These are phyloP conservation scores for Poecilobothrus nobilitatus DNA, from an alignment of 2,888 invertebrate genomes.

Conservation along the genomic window DNA sequence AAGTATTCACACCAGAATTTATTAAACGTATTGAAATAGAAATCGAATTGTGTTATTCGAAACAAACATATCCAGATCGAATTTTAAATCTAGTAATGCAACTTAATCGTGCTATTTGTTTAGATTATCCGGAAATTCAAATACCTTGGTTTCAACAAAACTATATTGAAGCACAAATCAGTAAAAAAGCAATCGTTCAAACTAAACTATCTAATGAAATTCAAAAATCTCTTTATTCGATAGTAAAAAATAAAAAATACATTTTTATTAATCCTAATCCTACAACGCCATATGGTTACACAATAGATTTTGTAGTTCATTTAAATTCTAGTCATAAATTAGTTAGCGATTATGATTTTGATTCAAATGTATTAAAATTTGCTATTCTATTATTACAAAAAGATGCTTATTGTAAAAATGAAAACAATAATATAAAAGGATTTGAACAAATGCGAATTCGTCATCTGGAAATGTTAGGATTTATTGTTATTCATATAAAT, in stretches of 20 bases:
- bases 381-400: conserved; percentile 46
- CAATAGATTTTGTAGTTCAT: conserved; percentile 42
- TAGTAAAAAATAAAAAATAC: conserved; percentile 33
- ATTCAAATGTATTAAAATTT: conserved; percentile 26
- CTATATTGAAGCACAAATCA: conserved; percentile 48
- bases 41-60: conserved; percentile 49
- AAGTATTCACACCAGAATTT: conserved; percentile 52
- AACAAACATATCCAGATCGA: conserved; percentile 48
- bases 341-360: background rate
- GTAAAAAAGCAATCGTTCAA: conserved; percentile 31
- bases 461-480: conserved; percentile 57
- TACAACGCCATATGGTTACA: conserved; percentile 42
- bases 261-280: conserved; percentile 35
- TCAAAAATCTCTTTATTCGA: conserved; percentile 26
- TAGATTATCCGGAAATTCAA: conserved; percentile 54
- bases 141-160: conserved; percentile 61
- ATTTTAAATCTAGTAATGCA: conserved; percentile 52
- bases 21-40: conserved; percentile 52
- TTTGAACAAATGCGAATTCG: conserved; percentile 47
- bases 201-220: conserved; percentile 32
- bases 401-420: conserved; percentile 46
- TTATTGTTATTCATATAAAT: conserved; percentile 49
- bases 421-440: conserved; percentile 46
- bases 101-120: conserved; percentile 54
- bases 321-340: conserved; percentile 28